Conservation (phyloP, 92 coral and sea anemone species). For the Bergia sp. region DNA sequence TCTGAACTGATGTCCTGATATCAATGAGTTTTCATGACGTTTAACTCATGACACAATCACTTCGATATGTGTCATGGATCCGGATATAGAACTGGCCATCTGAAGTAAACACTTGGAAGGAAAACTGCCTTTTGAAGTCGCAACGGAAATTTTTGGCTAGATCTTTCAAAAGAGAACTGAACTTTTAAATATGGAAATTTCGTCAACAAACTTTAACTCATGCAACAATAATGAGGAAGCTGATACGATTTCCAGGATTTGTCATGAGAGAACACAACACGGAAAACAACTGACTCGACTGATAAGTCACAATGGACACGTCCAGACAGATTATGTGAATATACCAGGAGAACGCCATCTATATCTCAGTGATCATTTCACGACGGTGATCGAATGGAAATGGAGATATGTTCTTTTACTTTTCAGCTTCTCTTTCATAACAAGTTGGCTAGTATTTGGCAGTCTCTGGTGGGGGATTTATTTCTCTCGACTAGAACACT, state of each 20-base stretch:
- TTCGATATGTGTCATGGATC: neutral
- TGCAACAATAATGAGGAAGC: neutral
- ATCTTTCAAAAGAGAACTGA: no score
- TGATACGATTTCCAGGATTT: neutral
- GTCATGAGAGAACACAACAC: neutral
- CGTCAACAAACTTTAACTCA: neutral
- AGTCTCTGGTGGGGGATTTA: slow-evolving; percentile 89
- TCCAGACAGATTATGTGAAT: slow-evolving; percentile 66
- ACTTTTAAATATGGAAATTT: neutral
- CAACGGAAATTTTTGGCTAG: neutral
- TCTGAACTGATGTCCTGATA: neutral
- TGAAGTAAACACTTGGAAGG: neutral
- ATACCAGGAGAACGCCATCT: slow-evolving; percentile 71
- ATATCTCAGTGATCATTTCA: slow-evolving; percentile 81
- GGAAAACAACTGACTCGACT: slow-evolving; percentile 68
- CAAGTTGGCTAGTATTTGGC: slow-evolving; percentile 90
- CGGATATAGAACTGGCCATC: neutral
- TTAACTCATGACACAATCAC: neutral
- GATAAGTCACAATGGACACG: slow-evolving; percentile 70
- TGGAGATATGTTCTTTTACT: slow-evolving; percentile 85
- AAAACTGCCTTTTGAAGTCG: neutral
- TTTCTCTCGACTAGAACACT: slow-evolving; percentile 58
- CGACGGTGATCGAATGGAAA: slow-evolving; percentile 86
- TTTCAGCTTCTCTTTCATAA: slow-evolving; percentile 71
- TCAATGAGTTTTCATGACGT: neutral